Evolutionary conservation across 2,113 vertebrate species (phyloP), one percentile per base, ranked within the genome.

Genomic region (Spea bombifrons): DNA sequence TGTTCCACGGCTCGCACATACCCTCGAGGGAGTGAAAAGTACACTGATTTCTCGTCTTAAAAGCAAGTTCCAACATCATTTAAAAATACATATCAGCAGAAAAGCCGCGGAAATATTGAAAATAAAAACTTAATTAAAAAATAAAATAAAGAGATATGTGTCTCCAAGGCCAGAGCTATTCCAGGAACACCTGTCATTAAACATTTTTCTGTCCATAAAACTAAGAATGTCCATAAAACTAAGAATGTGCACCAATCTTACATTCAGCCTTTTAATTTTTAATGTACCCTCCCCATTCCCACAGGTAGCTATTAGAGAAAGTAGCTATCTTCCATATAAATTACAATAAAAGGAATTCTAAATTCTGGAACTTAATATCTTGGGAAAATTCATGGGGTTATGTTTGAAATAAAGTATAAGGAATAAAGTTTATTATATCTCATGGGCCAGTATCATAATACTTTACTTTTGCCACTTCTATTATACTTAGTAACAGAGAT

Each of bases 41-140:
- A 76, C 66, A 69, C 53, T 59, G 66, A 76, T 65, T 76, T 59
- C 52, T 84, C 74, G 75, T 86, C 82, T 84, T 81, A 84, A 79
- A 83, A 79, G 67, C 46, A 43, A 73, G 4, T 71, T 55, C 16
- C 66, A 64, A 66, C 50, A 68, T 67, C 61, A 73, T 73, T 57
- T 80, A 73, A 80, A 79, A 80, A 67, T 68, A 80, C 71, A 78
- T 78, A 80, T 73, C 63, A 9, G 55, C 59, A 61, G 46, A 55
- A 75, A 78, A 64, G 64, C 64, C 81, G 83, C 85, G 9, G 76
- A 83, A 89, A 88, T 86, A 82, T 78, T 75, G 87, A 89, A 86
- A 89, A 87, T 88, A 88, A 91, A 80, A 93, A 92, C 86, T 93
- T 93, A 93, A 92, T 92, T 92, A 92, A 92, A 93, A 93, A 92